phyloP scores from a whole-genome alignment of 64 coral and sea anemone species.

The Hydrozoanthus tunicans region DNA sequence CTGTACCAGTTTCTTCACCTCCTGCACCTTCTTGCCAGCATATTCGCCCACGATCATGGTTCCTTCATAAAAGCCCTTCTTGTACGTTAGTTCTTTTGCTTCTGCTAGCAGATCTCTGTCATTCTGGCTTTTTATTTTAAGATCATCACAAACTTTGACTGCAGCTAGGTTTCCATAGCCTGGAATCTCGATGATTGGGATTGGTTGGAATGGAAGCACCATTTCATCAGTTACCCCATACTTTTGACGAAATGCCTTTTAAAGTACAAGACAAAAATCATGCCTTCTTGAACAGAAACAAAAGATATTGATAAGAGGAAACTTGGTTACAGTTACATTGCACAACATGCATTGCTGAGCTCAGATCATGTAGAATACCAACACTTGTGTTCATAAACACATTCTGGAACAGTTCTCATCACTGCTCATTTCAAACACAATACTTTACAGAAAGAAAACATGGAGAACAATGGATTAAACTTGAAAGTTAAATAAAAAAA shows the following conservation, averaged over 20 bases:
- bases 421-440: not conserved
- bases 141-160: conserved; percentile 87
- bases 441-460: no score
- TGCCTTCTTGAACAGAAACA: not conserved
- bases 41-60: conserved; percentile 89
- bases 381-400: not conserved
- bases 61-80: conserved; percentile 98
- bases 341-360: not conserved
- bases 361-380: conserved; percentile 38
- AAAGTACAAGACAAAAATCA: not conserved
- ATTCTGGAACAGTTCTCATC: conserved; percentile 9
- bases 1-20: conserved; percentile 96
- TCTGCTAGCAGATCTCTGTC: conserved; percentile 84
- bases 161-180: conserved; percentile 88
- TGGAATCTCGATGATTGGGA: conserved; percentile 94
- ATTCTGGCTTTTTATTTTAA: conserved; percentile 98
- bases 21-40: conserved; percentile 90
- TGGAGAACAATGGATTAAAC: not conserved
- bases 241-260: conserved; percentile 91
- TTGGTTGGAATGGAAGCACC: conserved; percentile 91
- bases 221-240: conserved; percentile 93
- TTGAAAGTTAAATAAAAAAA: not conserved
- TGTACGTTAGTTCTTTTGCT: conserved; percentile 93
- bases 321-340: not conserved
- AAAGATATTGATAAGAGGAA: not conserved